Conservation (phyloP, 1,140 invertebrate genomes). For the Hyles euphorbiae region DNA sequence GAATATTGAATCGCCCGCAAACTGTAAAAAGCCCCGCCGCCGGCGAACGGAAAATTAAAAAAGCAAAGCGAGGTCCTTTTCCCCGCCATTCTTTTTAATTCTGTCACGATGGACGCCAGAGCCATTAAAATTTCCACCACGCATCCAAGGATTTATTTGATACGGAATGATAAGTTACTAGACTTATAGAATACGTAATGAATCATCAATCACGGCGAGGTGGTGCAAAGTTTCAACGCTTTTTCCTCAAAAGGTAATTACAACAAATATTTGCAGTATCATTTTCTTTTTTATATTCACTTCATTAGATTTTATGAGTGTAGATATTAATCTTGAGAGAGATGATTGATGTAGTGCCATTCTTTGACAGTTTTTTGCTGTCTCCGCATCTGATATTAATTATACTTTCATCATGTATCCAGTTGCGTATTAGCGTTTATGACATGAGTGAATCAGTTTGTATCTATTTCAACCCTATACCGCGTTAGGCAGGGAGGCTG, state of each 20-base stretch:
- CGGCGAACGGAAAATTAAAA: constrained; percentile 71
- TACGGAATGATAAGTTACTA: constrained; percentile 47
- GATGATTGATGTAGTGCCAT: constrained; percentile 17
- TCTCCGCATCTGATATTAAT: no score
- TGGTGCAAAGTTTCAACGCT: constrained; percentile 10
- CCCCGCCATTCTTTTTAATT: constrained; percentile 68
- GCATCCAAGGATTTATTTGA: constrained; percentile 45
- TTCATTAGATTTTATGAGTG: constrained; percentile 18
- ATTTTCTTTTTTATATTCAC: constrained; percentile 13
- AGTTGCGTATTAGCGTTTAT: no score
- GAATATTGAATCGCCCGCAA: constrained; percentile 36
- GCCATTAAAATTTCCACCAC: constrained; percentile 65
- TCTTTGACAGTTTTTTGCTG: no score
- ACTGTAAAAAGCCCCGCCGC: constrained; percentile 32
- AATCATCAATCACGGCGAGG: constrained; percentile 29
- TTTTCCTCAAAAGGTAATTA: constrained; percentile 12
- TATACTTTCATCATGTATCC: no score
- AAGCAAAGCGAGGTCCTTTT: constrained; percentile 59
- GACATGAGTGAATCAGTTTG: no score
- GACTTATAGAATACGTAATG: constrained; percentile 40
- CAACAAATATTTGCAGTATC: constrained; percentile 14
- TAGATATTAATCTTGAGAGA: constrained; percentile 17
- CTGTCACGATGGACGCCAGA: constrained; percentile 39
- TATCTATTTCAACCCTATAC: no score
- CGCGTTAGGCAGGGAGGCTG: no score